A percentile compares a stretch with the other conserved stretches of the same genome.
Conservation (phyloP, 1,140 invertebrate genomes). For the Trichogramma pretiosum region DNA sequence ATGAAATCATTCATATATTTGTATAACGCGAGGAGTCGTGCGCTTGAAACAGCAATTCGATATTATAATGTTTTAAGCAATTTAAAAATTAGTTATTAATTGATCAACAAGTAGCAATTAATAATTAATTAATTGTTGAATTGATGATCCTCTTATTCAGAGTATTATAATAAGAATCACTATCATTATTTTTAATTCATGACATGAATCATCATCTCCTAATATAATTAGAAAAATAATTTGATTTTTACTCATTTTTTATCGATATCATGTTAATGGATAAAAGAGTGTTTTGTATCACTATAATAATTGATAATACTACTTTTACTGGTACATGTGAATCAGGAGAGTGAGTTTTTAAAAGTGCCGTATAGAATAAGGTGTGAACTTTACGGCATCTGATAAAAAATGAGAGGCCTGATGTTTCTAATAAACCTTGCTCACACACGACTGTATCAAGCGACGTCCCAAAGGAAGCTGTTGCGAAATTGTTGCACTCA, state of each 20-base stretch:
- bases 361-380: conserved; percentile 5
- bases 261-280: conserved; percentile 47
- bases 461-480: conserved; percentile 17
- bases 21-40: conserved; percentile 12
- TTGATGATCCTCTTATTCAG: too few relatives aligned
- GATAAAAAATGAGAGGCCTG: conserved; percentile 4
- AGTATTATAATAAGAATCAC: conserved; percentile 49
- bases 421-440: conserved; percentile 14
- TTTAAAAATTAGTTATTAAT: too few relatives aligned
- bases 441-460: conserved; percentile 3
- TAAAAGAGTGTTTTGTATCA: conserved; percentile 33
- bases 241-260: conserved; percentile 49
- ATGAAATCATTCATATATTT: conserved; percentile 18
- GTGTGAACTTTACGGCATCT: conserved; percentile 1
- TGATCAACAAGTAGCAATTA: neutral
- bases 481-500: conserved; percentile 15
- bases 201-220: conserved; percentile 43
- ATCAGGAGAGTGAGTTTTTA: too few relatives aligned
- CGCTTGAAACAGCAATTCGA: conserved; percentile 5
- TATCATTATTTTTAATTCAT: conserved; percentile 49
- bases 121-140: conserved; percentile 1
- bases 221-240: conserved; percentile 45
- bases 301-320: conserved; percentile 24
- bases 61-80: neutral
- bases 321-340: too few relatives aligned